Percentiles rank a stretch among this genome's conserved stretches.
phyloP scores from a whole-genome alignment of 2,797 vertebrate genomes.

The Smutsia temminckii region DNA sequence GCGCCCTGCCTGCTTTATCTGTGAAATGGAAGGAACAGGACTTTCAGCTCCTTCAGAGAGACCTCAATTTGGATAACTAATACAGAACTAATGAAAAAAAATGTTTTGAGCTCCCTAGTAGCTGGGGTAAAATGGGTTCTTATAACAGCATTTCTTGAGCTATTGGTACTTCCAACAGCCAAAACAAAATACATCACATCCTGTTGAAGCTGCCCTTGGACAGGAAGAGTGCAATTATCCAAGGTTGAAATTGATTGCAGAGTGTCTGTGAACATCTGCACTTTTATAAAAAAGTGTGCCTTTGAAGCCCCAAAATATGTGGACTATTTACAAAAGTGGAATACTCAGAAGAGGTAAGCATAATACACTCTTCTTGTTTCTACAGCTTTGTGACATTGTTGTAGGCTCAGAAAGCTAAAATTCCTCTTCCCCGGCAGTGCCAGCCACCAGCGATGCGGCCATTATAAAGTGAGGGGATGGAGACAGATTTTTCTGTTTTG shows the following conservation, averaged over 20 bases:
- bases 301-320: constrained; percentile 52
- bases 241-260: constrained; percentile 63
- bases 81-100: constrained; percentile 65
- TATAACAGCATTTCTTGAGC: constrained; percentile 53
- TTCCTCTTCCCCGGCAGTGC: background rate
- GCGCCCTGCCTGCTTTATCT: constrained; percentile 66
- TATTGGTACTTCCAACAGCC: constrained; percentile 62
- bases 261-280: constrained; percentile 63
- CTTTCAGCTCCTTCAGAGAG: constrained; percentile 45
- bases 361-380: background rate
- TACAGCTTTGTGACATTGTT: background rate
- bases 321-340: background rate
- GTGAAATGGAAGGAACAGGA: constrained; percentile 70
- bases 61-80: constrained; percentile 66
- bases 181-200: constrained; percentile 69
- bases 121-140: constrained; percentile 60
- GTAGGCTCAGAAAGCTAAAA: background rate
- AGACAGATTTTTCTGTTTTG: background rate
- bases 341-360: background rate
- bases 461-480: background rate
- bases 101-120: constrained; percentile 39
- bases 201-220: constrained; percentile 69
- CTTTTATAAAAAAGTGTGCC: constrained; percentile 65
- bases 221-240: constrained; percentile 64
- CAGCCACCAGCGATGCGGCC: background rate